Evolutionary conservation across 2,113 vertebrate genomes (phyloP), one percentile per base, ranked within the genome.

Genomic region (Gallinago paraguaiae): DNA sequence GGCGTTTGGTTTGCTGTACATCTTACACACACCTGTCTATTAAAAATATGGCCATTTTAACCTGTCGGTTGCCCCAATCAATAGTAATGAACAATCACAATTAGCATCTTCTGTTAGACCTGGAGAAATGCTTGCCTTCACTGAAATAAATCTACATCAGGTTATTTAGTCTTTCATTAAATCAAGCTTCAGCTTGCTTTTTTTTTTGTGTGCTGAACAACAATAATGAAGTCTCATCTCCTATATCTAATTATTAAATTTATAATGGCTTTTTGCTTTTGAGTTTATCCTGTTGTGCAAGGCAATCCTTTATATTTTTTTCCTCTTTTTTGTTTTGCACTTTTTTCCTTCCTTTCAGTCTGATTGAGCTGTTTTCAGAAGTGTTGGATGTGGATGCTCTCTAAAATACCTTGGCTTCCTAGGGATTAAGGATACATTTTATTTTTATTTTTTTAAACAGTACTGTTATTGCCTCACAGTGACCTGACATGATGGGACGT

Each of bases 391-490:
- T 3, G 30, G 28, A 15, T 67, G 31, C 6, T 93, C 17, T 80
- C 31, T 37, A 35, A 84, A 78, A 90, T 19, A 18, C 16, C 35
- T 56, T 20, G 45, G 48, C 50, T 48, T 76, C 24, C 31, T 67
- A 6, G 13, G 30, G 14, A 33, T 82, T 64, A 33, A 60, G 61
- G 23, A 15, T n/a, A 5, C 0, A 0, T 15, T 41, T 60, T 7
- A 2, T 70, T 8, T 24, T 77, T 37, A 9, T 43, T 43, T 43
- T 43, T 43, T 74, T 41, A 56, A 81, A 9, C 33, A 43, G 17
- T 65, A 5, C 12, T 0, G 0, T 64, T n/a, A 19, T 6, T 82
- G 39, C 11, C 22, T 43, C 3, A 13, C 10, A 30, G 59, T 14
- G 51, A 68, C 17, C 24, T 41, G 43, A 27, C 3, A 1, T 14